These are phyloP conservation scores for Cristatella mucedo DNA, from an alignment of 2,888 invertebrate genomes.

Conservation along the genomic window DNA sequence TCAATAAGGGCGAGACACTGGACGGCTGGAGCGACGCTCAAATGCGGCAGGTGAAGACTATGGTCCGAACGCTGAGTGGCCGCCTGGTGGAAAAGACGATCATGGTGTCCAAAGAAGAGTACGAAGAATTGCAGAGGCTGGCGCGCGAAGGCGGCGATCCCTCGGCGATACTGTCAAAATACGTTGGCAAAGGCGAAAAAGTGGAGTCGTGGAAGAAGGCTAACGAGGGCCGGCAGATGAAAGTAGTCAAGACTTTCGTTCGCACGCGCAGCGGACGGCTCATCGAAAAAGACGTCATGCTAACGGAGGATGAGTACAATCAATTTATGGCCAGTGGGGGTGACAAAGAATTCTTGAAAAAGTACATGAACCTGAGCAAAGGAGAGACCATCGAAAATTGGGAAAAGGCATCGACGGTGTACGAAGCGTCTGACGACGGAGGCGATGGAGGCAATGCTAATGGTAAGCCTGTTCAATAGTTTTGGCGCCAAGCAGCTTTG, in stretches of 20 bases:
- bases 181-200: constrained; percentile 24
- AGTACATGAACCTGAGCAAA: constrained; percentile 27
- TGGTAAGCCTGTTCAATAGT: too few relatives aligned
- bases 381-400: constrained; percentile 34
- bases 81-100: constrained; percentile 32
- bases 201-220: constrained; percentile 30
- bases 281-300: constrained; percentile 30
- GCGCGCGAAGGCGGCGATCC: constrained; percentile 26
- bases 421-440: constrained; percentile 23
- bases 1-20: constrained; percentile 23
- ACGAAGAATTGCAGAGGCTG: constrained; percentile 23
- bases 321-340: constrained; percentile 21
- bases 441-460: constrained; percentile 18
- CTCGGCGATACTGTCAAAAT: constrained; percentile 26
- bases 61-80: constrained; percentile 33
- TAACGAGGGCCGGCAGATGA: constrained; percentile 22
- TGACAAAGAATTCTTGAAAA: constrained; percentile 29
- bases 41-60: constrained; percentile 24
- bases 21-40: constrained; percentile 35
- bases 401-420: constrained; percentile 35
- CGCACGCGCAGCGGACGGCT: constrained; percentile 35
- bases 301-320: constrained; percentile 28
- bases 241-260: constrained; percentile 20
- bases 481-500: too few relatives aligned
- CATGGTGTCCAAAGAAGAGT: constrained; percentile 33